Percentiles rank a stretch among this genome's conserved stretches.
Evolutionary conservation across 2,797 vertebrate genomes (phyloP).

Genomic region (Lepus oiostolus): DNA sequence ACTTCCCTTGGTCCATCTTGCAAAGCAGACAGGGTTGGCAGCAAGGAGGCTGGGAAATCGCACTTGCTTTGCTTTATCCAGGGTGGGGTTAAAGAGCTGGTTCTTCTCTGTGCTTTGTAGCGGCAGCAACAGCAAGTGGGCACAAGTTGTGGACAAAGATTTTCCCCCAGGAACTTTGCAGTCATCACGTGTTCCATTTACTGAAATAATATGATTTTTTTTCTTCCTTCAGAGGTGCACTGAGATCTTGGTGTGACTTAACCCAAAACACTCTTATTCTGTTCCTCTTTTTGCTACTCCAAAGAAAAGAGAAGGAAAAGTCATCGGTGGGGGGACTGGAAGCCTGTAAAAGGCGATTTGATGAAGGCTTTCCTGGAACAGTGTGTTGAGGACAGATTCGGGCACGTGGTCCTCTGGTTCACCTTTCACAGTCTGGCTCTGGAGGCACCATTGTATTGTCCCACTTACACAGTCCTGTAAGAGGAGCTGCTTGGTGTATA

Average conservation of each 20-base stretch:
- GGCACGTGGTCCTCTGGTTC: background rate
- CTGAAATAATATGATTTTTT: slow-evolving; percentile 36
- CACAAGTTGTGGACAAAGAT: slow-evolving; percentile 41
- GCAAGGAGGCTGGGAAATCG: background rate
- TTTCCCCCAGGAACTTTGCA: slow-evolving; percentile 72
- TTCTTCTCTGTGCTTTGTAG: slow-evolving; percentile 11
- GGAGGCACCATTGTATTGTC: slow-evolving; percentile 56
- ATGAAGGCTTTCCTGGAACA: background rate
- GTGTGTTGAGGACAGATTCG: background rate
- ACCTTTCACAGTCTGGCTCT: slow-evolving; percentile 60
- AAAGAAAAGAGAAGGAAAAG: background rate
- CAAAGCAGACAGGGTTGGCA: background rate
- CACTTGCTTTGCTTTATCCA: background rate
- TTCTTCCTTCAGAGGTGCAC: slow-evolving; percentile 40
- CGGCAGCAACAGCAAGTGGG: slow-evolving; percentile 18
- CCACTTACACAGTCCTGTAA: background rate
- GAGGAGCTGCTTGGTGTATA: slow-evolving; percentile 2
- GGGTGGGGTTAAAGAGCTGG: slow-evolving; percentile 53
- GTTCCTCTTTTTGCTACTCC: slow-evolving; percentile 22
- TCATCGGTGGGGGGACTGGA: background rate
- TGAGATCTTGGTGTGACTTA: slow-evolving; percentile 41
- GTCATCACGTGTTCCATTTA: slow-evolving; percentile 62
- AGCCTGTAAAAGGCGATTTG: background rate
- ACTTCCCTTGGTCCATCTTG: background rate
- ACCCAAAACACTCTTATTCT: slow-evolving; percentile 23